These are phyloP conservation scores for Nannospalax galili DNA, from an alignment of 2,113 vertebrate genomes.

Conservation along the genomic window DNA sequence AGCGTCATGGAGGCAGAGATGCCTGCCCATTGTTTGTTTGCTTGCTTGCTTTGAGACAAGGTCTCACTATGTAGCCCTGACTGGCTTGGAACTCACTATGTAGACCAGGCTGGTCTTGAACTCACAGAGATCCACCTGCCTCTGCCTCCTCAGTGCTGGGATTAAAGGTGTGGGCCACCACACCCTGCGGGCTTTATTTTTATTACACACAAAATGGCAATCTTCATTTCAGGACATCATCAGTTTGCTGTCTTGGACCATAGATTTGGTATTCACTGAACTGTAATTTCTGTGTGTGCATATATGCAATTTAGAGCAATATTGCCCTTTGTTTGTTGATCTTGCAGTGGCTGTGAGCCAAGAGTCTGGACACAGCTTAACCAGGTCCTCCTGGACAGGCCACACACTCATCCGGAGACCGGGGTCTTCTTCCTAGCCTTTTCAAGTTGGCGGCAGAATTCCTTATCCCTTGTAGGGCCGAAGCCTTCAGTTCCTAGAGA, in stretches of 20 bases:
- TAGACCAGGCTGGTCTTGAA: too few relatives aligned
- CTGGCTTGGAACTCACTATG: too few relatives aligned
- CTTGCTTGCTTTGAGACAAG: too few relatives aligned
- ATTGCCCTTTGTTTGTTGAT: too few relatives aligned
- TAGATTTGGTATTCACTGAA: not conserved
- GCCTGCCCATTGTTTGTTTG: too few relatives aligned
- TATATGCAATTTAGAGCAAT: not conserved
- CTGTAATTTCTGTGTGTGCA: not conserved
- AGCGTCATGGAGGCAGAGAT: too few relatives aligned
- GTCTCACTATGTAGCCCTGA: too few relatives aligned
- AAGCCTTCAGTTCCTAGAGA: not conserved
- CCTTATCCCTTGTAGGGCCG: not conserved
- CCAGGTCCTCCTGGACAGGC: not conserved
- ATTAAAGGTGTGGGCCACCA: too few relatives aligned
- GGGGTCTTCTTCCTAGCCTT: too few relatives aligned
- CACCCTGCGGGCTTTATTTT: not conserved
- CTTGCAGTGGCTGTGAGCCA: not conserved
- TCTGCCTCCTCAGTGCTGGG: too few relatives aligned
- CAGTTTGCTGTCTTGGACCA: not conserved
- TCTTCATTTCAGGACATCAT: not conserved
- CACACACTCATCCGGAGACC: fast-evolving
- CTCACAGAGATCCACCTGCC: too few relatives aligned
- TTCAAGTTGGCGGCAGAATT: not conserved
- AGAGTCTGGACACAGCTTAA: not conserved
- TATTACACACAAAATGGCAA: not conserved